phyloP scores from a whole-genome alignment of 2,113 vertebrate species.

The Phyllopteryx taeniolatus region DNA sequence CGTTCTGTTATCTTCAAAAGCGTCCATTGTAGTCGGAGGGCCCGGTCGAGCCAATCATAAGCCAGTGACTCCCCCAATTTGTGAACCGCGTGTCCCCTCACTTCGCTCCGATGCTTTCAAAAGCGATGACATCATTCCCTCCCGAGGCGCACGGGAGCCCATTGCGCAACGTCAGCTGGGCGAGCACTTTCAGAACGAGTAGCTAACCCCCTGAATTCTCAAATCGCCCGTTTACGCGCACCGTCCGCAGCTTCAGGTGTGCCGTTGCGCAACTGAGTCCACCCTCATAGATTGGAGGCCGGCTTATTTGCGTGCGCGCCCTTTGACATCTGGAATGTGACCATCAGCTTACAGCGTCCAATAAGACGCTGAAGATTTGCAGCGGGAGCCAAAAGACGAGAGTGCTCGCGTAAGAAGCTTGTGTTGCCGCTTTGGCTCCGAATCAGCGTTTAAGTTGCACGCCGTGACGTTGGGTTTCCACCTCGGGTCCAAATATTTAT shows the following conservation, averaged over 20 bases:
- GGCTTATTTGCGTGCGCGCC: conserved; percentile 40
- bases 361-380: conserved; percentile 61
- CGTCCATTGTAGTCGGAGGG: not conserved
- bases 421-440: conserved; percentile 12
- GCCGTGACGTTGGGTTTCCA: not conserved
- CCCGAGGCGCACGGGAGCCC: conserved; percentile 21
- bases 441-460: not conserved
- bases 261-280: conserved; percentile 34
- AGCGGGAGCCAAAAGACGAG: conserved; percentile 35
- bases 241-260: conserved; percentile 35
- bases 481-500: not conserved
- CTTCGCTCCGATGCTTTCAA: conserved; percentile 36
- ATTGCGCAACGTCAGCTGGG: conserved; percentile 19
- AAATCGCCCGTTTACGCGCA: conserved; percentile 13
- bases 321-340: conserved; percentile 61
- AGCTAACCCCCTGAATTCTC: conserved; percentile 18
- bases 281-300: conserved; percentile 41
- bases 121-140: conserved; percentile 51
- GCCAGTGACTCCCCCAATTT: not conserved
- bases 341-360: conserved; percentile 54
- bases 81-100: not conserved
- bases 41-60: not conserved
- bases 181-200: conserved; percentile 9
- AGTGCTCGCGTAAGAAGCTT: conserved; percentile 57
- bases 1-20: not conserved